phyloP scores from a whole-genome alignment of 2,888 invertebrate genomes.

The Smittia aterrima region DNA sequence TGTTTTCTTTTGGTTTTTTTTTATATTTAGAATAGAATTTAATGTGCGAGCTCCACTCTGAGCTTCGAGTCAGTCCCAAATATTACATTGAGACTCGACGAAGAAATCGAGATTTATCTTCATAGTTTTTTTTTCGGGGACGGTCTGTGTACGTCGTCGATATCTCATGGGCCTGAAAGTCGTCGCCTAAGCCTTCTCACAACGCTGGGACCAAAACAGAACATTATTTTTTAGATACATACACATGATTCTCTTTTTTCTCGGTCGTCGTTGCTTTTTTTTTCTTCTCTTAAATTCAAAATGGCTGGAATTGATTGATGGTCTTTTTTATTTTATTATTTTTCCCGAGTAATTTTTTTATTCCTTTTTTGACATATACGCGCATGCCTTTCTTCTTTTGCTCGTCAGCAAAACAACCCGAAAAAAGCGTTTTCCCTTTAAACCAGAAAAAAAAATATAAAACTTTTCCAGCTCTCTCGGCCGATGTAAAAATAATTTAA shows the following conservation, averaged over 20 bases:
- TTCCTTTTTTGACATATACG: slow-evolving; percentile 39
- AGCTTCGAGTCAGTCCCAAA: not conserved
- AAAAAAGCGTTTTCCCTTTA: not conserved
- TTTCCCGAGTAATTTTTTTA: slow-evolving; percentile 31
- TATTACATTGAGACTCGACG: not conserved
- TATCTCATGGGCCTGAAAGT: slow-evolving; percentile 9
- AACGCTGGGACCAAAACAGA: slow-evolving; percentile 24
- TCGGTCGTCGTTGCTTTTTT: slow-evolving; percentile 17
- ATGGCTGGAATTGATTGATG: slow-evolving; percentile 45
- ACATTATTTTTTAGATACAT: slow-evolving; percentile 38
- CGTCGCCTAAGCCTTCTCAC: slow-evolving; percentile 8
- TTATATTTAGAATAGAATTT: slow-evolving; percentile 24
- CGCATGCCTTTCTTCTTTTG: slow-evolving; percentile 39
- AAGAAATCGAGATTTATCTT: slow-evolving; percentile 30
- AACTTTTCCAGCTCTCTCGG: not conserved
- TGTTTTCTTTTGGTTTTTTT: slow-evolving; percentile 7
- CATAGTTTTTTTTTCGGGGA: slow-evolving; percentile 10
- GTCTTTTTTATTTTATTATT: slow-evolving; percentile 42
- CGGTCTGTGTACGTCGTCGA: not conserved
- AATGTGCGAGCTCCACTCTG: slow-evolving; percentile 20
- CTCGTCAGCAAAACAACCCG: not conserved
- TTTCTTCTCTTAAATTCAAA: slow-evolving; percentile 43
- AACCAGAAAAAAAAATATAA: too few species aligned
- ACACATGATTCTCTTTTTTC: slow-evolving; percentile 35
- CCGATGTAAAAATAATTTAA: not conserved